Base-by-base conservation (phyloP, 92 coral and sea anemone genomes). In the Porites cylindrica region DNA sequence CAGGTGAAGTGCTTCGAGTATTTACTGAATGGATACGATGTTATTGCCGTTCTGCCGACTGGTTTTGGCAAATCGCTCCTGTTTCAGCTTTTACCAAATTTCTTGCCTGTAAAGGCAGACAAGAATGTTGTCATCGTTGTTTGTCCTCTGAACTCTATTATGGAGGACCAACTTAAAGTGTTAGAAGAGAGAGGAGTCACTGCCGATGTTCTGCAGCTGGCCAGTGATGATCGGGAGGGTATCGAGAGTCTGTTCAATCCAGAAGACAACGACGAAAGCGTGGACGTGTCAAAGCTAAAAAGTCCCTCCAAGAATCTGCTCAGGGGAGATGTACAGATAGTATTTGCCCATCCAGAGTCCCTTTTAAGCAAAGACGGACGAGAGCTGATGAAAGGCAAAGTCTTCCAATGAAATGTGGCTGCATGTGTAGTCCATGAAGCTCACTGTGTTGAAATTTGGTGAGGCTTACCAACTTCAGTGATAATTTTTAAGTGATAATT, bases 361-460 rank as follows among this genome's bases (percentile, higher is more conserved):
- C 67, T 63, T 63, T 63, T 63, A 20, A 63, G 67, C 67, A 63
- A 63, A 63, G 67, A 63, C 0, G 67, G 67, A 63, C 67, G 67
- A 63, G 67, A 63, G 7, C 67, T 63, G 16, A 63, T 29, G 32
- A 29, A 29, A 29, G 32, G 32, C 32, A 29, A 29, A 29, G 32
- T 29, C 32, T 2, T 29, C 18, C 67, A 63, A 14, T 0, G 67
- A 63, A 63, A 63, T 63, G 67, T 63, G 67, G 75, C 47, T 70
- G 75, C 75, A 24, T 70, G 75, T 70, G 75, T 70, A 70, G 75
- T 70, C 38, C 3, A 70, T 70, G 75, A 70, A 70, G 52, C 75
- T 70, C 52, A 70, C 75, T 70, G 50, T 19, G 75, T 70, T 70
- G 75, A 70, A 38, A 70, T 70, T 18, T 24, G 52, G 32, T 29